Conservation (phyloP, 2,888 invertebrate species). For the Cheilosia impressa region DNA sequence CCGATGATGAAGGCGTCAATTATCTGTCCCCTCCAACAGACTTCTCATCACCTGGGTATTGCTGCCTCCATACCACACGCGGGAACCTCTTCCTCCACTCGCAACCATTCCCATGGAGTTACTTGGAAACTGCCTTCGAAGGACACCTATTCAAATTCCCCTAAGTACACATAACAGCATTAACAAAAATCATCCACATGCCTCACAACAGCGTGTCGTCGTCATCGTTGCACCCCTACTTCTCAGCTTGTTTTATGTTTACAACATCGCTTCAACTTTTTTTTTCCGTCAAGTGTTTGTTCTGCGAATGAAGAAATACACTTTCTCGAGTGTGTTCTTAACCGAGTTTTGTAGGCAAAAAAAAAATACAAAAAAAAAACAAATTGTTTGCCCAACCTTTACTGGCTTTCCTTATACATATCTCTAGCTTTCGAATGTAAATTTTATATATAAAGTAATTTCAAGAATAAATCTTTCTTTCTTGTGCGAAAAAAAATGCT, state of each 20-base stretch:
- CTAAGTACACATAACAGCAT: conserved; percentile 36
- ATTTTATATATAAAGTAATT: conserved; percentile 10
- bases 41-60: neutral
- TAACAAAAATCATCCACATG: conserved; percentile 37
- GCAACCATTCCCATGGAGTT: neutral
- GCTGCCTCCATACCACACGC: neutral
- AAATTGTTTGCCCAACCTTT: conserved; percentile 13
- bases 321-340: conserved; percentile 64
- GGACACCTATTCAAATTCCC: conserved; percentile 44
- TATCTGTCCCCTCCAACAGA: neutral
- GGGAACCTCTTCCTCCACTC: neutral
- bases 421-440: neutral
- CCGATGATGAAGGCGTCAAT: too few relatives aligned
- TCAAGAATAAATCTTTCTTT: too few relatives aligned
- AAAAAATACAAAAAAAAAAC: conserved; percentile 22
- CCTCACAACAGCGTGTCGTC: neutral
- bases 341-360: conserved; percentile 49
- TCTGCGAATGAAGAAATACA: conserved; percentile 63
- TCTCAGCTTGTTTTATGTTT: conserved; percentile 46
- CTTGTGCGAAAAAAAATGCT: too few relatives aligned
- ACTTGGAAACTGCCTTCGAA: conserved; percentile 38
- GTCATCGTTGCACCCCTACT: neutral
- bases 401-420: neutral
- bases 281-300: conserved; percentile 57
- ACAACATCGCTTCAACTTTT: conserved; percentile 54